A percentile compares a stretch with the other conserved stretches of the same genome.
phyloP scores from a whole-genome alignment of 30 jellyfish, hydroid and myxozoan species.

The Rhopilema esculentum region DNA sequence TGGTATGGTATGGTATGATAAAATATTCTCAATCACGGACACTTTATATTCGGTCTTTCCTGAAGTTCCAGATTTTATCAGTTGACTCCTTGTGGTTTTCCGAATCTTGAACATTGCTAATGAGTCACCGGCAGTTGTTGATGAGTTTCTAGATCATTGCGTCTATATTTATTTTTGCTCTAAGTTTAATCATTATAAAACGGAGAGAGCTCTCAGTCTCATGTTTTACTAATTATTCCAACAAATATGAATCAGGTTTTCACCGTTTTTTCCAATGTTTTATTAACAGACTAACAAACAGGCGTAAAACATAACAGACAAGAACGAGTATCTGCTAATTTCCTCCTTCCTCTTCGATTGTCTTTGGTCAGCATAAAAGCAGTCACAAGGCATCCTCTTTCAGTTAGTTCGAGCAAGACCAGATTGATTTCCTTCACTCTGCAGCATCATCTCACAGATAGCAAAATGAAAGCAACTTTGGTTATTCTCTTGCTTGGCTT shows the following conservation, averaged over 20 bases:
- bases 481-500: slow-evolving; percentile 30
- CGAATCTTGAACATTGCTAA: too few species aligned
- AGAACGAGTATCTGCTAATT: not conserved
- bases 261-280: not conserved
- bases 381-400: not conserved
- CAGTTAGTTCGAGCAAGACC: not conserved
- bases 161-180: not conserved
- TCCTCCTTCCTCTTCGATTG: not conserved
- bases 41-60: too few species aligned
- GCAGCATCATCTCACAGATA: not conserved
- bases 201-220: not conserved
- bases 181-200: not conserved
- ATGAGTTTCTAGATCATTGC: not conserved
- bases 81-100: too few species aligned
- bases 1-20: too few species aligned
- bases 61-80: too few species aligned
- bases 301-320: not conserved
- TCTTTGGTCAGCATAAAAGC: not conserved
- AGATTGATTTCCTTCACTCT: not conserved
- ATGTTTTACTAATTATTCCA: not conserved
- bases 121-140: not conserved
- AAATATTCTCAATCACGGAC: too few species aligned
- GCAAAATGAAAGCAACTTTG: slow-evolving; percentile 12
- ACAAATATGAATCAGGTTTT: not conserved
- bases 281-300: not conserved